A percentile compares a stretch with the other conserved stretches of the same genome.
Conservation (phyloP, 2,797 vertebrate genomes). For the Agapornis canus region DNA sequence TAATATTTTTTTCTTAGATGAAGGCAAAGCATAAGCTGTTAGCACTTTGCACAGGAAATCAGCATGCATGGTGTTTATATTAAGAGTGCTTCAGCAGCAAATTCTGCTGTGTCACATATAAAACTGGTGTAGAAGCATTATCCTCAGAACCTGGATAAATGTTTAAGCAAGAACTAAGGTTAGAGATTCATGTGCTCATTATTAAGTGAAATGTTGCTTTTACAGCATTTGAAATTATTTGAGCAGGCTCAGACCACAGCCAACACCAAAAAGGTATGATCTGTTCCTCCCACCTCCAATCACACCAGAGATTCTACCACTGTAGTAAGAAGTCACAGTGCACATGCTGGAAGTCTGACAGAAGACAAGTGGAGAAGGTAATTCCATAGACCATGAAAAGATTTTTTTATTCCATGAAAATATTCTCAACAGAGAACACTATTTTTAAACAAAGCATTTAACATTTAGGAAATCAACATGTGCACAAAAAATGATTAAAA, state of each 20-base stretch:
- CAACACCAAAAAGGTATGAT: fast-evolving
- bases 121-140: not conserved
- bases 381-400: conserved; percentile 74
- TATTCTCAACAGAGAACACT: conserved; percentile 86
- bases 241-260: not conserved
- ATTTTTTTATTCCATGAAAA: conserved; percentile 91
- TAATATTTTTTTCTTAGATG: not conserved
- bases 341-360: not conserved
- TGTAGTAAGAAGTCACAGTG: not conserved
- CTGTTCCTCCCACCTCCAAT: not conserved
- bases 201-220: not conserved
- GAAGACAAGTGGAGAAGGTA: conserved; percentile 58
- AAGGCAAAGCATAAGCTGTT: not conserved
- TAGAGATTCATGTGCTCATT: not conserved
- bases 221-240: not conserved
- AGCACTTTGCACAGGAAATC: not conserved
- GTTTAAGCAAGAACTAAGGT: not conserved
- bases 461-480: conserved; percentile 89
- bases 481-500: conserved; percentile 84
- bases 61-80: not conserved
- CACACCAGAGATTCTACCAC: not conserved
- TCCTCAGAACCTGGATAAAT: not conserved
- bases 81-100: not conserved
- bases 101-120: not conserved
- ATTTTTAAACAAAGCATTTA: conserved; percentile 88